Conservation (phyloP, 2,888 invertebrate species). For the Eumerus sabulonum region DNA sequence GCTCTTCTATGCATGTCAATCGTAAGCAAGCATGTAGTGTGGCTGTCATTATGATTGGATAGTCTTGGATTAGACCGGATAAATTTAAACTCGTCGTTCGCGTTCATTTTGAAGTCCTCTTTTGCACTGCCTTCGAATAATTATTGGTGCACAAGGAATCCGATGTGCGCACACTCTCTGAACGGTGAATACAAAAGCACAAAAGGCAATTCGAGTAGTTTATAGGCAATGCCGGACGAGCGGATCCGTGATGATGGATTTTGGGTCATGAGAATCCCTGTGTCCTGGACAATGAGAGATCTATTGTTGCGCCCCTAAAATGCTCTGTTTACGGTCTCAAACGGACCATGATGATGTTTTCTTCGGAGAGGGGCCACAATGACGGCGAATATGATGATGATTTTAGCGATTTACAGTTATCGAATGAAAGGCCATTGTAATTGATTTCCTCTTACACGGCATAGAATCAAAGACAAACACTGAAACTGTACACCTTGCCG, state of each 20-base stretch:
- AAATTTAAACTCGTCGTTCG: slow-evolving; percentile 53
- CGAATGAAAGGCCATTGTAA: slow-evolving; percentile 61
- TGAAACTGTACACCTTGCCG: slow-evolving; percentile 60
- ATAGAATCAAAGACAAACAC: slow-evolving; percentile 30
- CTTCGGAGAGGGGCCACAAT: too few relatives aligned
- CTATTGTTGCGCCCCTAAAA: slow-evolving; percentile 39
- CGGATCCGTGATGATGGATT: slow-evolving; percentile 25
- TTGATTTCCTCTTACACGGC: slow-evolving; percentile 15
- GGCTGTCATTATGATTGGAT: slow-evolving; percentile 66
- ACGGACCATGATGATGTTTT: slow-evolving; percentile 9
- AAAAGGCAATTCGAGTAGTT: slow-evolving; percentile 53
- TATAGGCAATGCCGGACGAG: slow-evolving; percentile 2
- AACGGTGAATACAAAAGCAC: slow-evolving; percentile 38
- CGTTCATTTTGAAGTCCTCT: slow-evolving; percentile 65
- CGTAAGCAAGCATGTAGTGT: slow-evolving; percentile 2
- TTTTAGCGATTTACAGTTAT: slow-evolving; percentile 63
- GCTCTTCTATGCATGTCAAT: too few relatives aligned
- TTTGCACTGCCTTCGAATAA: slow-evolving; percentile 37
- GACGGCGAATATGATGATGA: slow-evolving; percentile 26
- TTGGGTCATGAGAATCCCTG: slow-evolving; percentile 55
- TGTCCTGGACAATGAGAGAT: slow-evolving; percentile 59
- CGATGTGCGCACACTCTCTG: slow-evolving; percentile 24
- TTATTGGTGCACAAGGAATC: slow-evolving; percentile 58
- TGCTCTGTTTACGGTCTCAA: slow-evolving; percentile 43
- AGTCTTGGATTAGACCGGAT: slow-evolving; percentile 68